Evolutionary conservation across 2,888 invertebrate genomes (phyloP).

Genomic region (Mythimna vitellina): DNA sequence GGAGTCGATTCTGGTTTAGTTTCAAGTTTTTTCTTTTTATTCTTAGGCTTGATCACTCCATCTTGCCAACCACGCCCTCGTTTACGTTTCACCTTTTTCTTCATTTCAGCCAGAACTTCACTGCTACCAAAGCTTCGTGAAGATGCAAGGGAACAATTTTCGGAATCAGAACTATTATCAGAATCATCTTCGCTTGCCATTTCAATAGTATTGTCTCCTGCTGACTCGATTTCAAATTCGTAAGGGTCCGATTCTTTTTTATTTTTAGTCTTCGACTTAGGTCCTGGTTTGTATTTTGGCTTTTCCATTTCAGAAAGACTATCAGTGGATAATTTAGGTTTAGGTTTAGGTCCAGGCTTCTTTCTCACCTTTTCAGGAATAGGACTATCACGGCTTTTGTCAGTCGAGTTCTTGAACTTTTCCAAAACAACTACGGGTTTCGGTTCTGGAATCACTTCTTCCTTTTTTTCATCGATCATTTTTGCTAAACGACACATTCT

Average conservation of each 20-base stretch:
- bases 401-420: constrained; percentile 71
- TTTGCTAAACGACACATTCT: constrained; percentile 92
- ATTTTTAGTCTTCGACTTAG: constrained; percentile 80
- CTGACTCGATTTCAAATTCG: constrained; percentile 81
- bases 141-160: constrained; percentile 79
- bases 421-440: constrained; percentile 77
- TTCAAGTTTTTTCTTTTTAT: constrained; percentile 78
- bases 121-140: constrained; percentile 77
- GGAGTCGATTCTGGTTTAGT: constrained; percentile 40
- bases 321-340: constrained; percentile 62
- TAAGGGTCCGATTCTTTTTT: constrained; percentile 77
- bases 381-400: constrained; percentile 53
- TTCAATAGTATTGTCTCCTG: constrained; percentile 71
- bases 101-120: constrained; percentile 75
- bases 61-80: constrained; percentile 78
- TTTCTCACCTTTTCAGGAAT: constrained; percentile 66
- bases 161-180: constrained; percentile 76
- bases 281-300: constrained; percentile 75
- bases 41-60: constrained; percentile 83
- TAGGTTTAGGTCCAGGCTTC: constrained; percentile 75
- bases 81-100: constrained; percentile 80
- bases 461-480: constrained; percentile 82
- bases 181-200: constrained; percentile 71
- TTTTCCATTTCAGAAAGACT: constrained; percentile 52
- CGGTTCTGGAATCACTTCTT: constrained; percentile 60